Base-by-base conservation (phyloP, 2,113 vertebrate species). In the Mystacornis crossleyi region DNA sequence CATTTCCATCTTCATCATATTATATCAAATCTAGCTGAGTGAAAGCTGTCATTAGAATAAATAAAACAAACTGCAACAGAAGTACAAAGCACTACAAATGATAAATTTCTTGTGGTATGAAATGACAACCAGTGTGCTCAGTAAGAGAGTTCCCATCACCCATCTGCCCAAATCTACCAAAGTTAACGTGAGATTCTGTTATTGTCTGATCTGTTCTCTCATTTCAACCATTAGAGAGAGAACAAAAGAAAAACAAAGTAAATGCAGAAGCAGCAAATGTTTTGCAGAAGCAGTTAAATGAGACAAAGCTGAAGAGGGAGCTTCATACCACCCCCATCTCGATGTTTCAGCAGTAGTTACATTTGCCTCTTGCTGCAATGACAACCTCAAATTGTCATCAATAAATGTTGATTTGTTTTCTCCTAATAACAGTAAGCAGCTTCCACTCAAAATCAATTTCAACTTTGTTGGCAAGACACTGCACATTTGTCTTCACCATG, bases 331-430 rank as follows among this genome's bases (percentile, higher is more conserved):
- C 20, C 19, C 40, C 34, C 29, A 21, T 64, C 18, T 71, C 45
- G 1, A 40, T 94, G 51, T 85, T 93, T 90, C 45, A 81, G 40
- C 31, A 43, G 18, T 53, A 87, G 69, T 72, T 93, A 71, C n/a
- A 48, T 88, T 94, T 86, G 51, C 25, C 96, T 5, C 64, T 33
- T 85, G 64, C 36, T 57, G 81, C 73, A 94, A 40, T 80, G 45
- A 66, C 66, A 53, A 66, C 33, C 78, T 94, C 70, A 96, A 73
- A 75, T 84, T 92, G 64, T 64, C 61, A 74, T 71, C 80, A 60
- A 84, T 95, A 90, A 87, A 92, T 81, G 74, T 64, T 93, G 73
- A 94, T 96, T 91, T 67, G 26, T 93, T 96, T 94, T 95, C 21
- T 72, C 33, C 43, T 92, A 91, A 84, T 75, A 90, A 82, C 8